Conservation (phyloP, 1,140 invertebrate genomes). For the Drosophila kepulauana region DNA sequence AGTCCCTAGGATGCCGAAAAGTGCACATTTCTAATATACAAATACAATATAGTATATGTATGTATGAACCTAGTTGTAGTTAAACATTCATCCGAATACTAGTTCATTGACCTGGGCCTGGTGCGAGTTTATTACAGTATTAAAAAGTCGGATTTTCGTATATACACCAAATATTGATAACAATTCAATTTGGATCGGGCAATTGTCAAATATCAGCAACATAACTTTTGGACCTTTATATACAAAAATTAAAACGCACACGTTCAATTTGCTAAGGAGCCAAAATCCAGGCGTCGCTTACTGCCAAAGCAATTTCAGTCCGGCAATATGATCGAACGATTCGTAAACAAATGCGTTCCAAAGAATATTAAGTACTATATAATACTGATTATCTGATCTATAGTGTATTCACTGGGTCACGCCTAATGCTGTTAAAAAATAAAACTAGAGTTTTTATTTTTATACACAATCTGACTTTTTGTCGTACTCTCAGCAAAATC, state of each 20-base stretch:
- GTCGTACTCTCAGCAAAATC: slow-evolving; percentile 25
- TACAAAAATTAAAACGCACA: slow-evolving; percentile 14
- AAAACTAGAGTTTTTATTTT: slow-evolving; percentile 52
- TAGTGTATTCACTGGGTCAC: slow-evolving; percentile 40
- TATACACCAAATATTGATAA: slow-evolving; percentile 5
- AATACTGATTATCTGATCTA: slow-evolving; percentile 19
- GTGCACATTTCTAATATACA: slow-evolving; percentile 29
- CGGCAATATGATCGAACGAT: slow-evolving; percentile 25
- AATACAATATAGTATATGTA: too few relatives aligned
- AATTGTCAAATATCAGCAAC: neutral
- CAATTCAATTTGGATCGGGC: neutral
- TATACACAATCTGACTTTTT: slow-evolving; percentile 53
- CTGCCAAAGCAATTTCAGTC: slow-evolving; percentile 41
- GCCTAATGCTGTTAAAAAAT: slow-evolving; percentile 29
- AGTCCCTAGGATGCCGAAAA: slow-evolving; percentile 22
- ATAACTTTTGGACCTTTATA: slow-evolving; percentile 7
- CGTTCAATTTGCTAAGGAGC: slow-evolving; percentile 13
- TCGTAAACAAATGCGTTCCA: slow-evolving; percentile 44
- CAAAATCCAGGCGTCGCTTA: slow-evolving; percentile 27
- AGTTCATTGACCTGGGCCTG: neutral
- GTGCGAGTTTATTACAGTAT: slow-evolving; percentile 33
- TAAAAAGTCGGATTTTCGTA: slow-evolving; percentile 19
- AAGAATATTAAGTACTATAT: slow-evolving; percentile 43
- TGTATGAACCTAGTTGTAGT: slow-evolving; percentile 5
- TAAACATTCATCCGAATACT: slow-evolving; percentile 10